These are phyloP conservation scores for Drosophila elegans DNA, from an alignment of 1,140 invertebrate genomes.

Conservation along the genomic window DNA sequence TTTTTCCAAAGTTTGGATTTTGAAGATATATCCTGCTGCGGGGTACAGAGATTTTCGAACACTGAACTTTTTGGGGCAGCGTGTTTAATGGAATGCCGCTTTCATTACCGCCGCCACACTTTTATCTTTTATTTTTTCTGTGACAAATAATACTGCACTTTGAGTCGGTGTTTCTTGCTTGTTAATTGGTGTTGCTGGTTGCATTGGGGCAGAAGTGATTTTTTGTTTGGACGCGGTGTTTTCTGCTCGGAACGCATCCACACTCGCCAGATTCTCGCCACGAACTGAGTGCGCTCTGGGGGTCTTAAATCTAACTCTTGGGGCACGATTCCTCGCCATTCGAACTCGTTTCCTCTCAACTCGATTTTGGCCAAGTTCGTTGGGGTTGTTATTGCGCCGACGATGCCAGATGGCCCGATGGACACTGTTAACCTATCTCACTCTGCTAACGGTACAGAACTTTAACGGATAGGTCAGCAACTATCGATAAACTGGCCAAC, in stretches of 20 bases:
- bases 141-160: conserved; percentile 13
- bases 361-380: conserved; percentile 1
- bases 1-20: conserved; percentile 66
- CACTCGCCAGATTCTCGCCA: conserved; percentile 71
- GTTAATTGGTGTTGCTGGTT: conserved; percentile 22
- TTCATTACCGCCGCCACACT: no score
- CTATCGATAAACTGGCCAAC: conserved; percentile 15
- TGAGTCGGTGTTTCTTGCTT: conserved; percentile 21
- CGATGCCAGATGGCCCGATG: conserved; percentile 7
- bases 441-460: background rate
- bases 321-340: conserved; percentile 7
- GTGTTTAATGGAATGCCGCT: no score
- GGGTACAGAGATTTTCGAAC: conserved; percentile 60
- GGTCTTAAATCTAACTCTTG: conserved; percentile 6
- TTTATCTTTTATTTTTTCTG: background rate
- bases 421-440: conserved; percentile 2
- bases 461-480: no score
- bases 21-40: conserved; percentile 51
- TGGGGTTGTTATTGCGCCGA: conserved; percentile 12
- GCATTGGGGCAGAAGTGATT: conserved; percentile 36
- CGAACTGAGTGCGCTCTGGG: conserved; percentile 55
- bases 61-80: conserved; percentile 11
- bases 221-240: conserved; percentile 44
- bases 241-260: conserved; percentile 56
- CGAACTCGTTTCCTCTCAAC: conserved; percentile 11